These are phyloP conservation scores for Azorinus chamasolen DNA, from an alignment of 2,888 invertebrate species.

Conservation along the genomic window DNA sequence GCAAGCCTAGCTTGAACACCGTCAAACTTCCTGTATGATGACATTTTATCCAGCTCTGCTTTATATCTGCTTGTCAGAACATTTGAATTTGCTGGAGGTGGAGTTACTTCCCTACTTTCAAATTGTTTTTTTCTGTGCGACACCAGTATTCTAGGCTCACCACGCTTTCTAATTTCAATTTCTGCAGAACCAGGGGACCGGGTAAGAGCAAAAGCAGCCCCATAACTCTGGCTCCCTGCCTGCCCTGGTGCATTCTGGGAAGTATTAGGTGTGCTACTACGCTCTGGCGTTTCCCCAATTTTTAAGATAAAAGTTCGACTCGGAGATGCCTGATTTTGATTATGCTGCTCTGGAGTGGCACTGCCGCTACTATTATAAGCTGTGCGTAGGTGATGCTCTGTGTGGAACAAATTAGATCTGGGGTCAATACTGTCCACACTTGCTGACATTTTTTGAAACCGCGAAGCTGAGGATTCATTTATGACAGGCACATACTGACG, in stretches of 20 bases:
- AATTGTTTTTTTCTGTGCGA: conserved; percentile 80
- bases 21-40: conserved; percentile 86
- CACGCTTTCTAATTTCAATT: conserved; percentile 72
- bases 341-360: conserved; percentile 58
- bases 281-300: conserved; percentile 62
- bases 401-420: conserved; percentile 58
- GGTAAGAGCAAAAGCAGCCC: conserved; percentile 79
- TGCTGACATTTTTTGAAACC: conserved; percentile 66
- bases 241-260: conserved; percentile 27
- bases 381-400: conserved; percentile 67
- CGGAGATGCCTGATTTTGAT: conserved; percentile 55
- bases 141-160: conserved; percentile 69
- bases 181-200: conserved; percentile 73
- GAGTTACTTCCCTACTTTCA: conserved; percentile 72
- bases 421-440: conserved; percentile 74
- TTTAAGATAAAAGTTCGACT: conserved; percentile 73
- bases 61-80: conserved; percentile 70
- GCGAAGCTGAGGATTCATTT: conserved; percentile 56
- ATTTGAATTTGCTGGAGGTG: conserved; percentile 26
- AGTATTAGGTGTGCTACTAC: conserved; percentile 51
- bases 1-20: conserved; percentile 84
- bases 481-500: conserved; percentile 78
- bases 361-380: conserved; percentile 53
- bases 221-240: conserved; percentile 65
- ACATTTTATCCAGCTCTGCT: conserved; percentile 81